These are phyloP conservation scores for Ricordea florida DNA, from an alignment of 92 coral and sea anemone species.

Conservation along the genomic window DNA sequence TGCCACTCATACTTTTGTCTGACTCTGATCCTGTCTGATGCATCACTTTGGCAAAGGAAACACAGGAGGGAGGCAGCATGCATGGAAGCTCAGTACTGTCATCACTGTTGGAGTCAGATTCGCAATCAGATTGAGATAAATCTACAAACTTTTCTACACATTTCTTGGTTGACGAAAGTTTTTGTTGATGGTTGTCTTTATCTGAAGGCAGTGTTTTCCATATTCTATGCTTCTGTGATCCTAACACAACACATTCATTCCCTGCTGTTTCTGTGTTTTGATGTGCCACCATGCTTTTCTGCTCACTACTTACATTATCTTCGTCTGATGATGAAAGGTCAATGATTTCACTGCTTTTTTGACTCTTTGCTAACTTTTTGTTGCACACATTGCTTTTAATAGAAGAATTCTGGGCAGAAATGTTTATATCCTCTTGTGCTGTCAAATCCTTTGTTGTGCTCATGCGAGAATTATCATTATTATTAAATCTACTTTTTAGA, in stretches of 20 bases:
- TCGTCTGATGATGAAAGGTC: constrained; percentile 62
- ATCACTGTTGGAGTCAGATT: constrained; percentile 1
- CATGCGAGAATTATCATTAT: background rate
- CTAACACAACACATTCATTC: background rate
- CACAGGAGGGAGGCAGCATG: background rate
- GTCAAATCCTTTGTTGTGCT: background rate
- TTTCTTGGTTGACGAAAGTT: background rate
- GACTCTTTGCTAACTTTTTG: background rate
- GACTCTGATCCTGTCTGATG: background rate
- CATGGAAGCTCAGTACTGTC: constrained; percentile 18
- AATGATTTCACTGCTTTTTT: constrained; percentile 45
- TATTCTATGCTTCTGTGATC: background rate
- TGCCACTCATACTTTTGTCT: background rate
- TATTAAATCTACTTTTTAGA: constrained; percentile 11
- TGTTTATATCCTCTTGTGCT: background rate
- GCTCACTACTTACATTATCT: constrained; percentile 1
- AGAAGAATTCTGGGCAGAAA: background rate
- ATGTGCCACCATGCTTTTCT: background rate
- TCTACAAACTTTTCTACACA: background rate
- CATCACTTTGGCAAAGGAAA: background rate
- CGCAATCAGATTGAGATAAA: background rate
- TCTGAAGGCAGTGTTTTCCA: background rate
- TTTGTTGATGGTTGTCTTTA: background rate
- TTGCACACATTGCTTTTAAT: background rate
- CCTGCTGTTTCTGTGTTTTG: background rate